phyloP scores from a whole-genome alignment of 2,888 invertebrate genomes.

The Adelognathus sp. region DNA sequence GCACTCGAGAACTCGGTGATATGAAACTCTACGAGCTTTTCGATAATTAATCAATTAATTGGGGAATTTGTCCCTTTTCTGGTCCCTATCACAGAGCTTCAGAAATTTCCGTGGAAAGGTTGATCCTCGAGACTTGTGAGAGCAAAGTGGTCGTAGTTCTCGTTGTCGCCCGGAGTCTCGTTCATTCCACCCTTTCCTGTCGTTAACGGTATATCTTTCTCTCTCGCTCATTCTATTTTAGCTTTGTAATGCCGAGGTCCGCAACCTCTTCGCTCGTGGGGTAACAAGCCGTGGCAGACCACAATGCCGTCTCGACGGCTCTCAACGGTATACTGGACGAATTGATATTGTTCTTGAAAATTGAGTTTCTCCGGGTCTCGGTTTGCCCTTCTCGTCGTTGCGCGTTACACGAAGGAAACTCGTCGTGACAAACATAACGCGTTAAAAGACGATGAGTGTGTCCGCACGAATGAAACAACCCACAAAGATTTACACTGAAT shows the following conservation, averaged over 20 bases:
- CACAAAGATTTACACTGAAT: neutral
- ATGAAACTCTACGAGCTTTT: neutral
- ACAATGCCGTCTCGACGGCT: constrained; percentile 16
- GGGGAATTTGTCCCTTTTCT: neutral
- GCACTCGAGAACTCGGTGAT: neutral
- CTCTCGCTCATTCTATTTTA: neutral
- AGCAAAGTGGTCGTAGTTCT: neutral
- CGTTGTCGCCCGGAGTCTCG: neutral
- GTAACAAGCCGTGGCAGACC: constrained; percentile 35
- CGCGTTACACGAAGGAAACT: too few relatives aligned
- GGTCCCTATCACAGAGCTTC: neutral
- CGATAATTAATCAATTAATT: neutral
- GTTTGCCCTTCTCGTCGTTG: neutral
- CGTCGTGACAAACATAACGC: neutral
- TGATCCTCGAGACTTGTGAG: neutral
- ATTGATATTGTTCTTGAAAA: constrained; percentile 57
- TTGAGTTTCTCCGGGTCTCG: constrained; percentile 30
- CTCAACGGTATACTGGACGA: constrained; percentile 1
- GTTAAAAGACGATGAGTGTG: neutral
- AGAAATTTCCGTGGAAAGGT: neutral
- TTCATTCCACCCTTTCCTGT: neutral
- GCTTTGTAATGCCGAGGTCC: neutral
- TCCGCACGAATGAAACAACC: neutral
- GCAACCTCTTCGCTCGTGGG: neutral
- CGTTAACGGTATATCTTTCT: neutral